Base-by-base conservation (phyloP, 2,888 invertebrate species). In the Trissoscelio sp. region DNA sequence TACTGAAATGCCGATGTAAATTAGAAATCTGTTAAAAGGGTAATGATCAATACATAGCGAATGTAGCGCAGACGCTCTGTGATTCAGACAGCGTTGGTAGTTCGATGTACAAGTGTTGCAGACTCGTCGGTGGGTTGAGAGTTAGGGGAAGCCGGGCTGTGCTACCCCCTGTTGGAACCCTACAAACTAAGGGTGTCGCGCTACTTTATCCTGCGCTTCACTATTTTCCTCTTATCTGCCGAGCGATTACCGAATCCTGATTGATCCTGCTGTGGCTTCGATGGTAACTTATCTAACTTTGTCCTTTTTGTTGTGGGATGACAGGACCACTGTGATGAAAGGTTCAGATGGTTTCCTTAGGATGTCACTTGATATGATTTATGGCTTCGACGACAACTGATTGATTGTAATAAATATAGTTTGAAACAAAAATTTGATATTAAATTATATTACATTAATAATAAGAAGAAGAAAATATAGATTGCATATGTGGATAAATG, bases 1-100 rank as follows among this genome's bases (percentile, higher is more conserved):
- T 87, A 81, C 84, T 83, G 83, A 83, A 83, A 85, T 82, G 88
- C 87, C 88, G 87, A 89, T 90, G 88, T 85, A 88, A 91, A 90
- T 91, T 88, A 89, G 86, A 89, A 88, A 89, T 90, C 88, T 87
- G 88, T 90, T 89, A 89, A 80, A 90, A 90, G 89, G 88, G 90
- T 91, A 90, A 91, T 91, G 90, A 91, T 91, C 91, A 91, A 91
- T 91, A 91, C 89, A 88, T 85, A 86, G 86, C 84, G 85, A 75
- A 85, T 79, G 79, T 83, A 86, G 90, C 91, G 91, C 91, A 91
- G 91, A 89, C 91, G 91, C 91, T 86, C 84, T 87, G 86, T 82
- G 85, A 73, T 60, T 82, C 75, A 70, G 79, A 69, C 74, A 42
- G 48, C 66, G 79, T 57, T 60, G 31, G 34, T 55, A 70, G 80